Evolutionary conservation across 2,113 vertebrate genomes (phyloP).

Genomic region (Guaruba guarouba): DNA sequence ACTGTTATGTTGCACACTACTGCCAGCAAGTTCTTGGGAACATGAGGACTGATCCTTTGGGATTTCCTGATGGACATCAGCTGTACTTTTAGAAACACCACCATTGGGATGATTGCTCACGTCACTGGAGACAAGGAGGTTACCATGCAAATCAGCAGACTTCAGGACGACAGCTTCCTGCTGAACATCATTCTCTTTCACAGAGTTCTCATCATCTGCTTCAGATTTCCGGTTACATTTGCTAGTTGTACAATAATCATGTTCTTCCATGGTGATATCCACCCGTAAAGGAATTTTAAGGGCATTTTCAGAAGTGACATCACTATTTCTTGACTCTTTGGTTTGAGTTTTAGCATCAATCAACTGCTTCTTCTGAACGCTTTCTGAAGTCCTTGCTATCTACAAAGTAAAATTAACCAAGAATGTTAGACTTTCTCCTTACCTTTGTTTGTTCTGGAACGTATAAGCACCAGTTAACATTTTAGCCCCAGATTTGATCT

Average conservation of each 20-base stretch:
- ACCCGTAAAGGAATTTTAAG: conserved; percentile 17
- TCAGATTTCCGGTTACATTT: conserved; percentile 35
- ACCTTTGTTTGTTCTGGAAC: not conserved
- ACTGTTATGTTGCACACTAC: conserved; percentile 20
- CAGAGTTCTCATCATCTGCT: not conserved
- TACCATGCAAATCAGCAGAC: not conserved
- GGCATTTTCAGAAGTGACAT: conserved; percentile 37
- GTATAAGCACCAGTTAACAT: not conserved
- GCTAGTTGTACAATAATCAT: conserved; percentile 73
- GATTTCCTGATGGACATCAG: not conserved
- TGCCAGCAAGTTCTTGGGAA: conserved; percentile 33
- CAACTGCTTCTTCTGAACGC: conserved; percentile 50
- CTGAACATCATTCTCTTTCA: not conserved
- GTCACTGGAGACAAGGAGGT: not conserved
- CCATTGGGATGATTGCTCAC: not conserved
- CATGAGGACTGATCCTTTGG: not conserved
- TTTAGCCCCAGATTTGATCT: not conserved
- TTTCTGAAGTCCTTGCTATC: conserved; percentile 64
- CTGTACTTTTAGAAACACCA: not conserved
- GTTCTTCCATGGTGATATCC: conserved; percentile 70
- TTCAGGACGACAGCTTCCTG: not conserved
- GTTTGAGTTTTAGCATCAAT: conserved; percentile 38
- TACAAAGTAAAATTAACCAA: conserved; percentile 42
- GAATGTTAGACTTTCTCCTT: not conserved
- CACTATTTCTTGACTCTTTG: conserved; percentile 55